Percentiles rank a stretch among this genome's conserved stretches.
phyloP scores from a whole-genome alignment of 2,888 invertebrate genomes.

The Apocheima hispidaria region DNA sequence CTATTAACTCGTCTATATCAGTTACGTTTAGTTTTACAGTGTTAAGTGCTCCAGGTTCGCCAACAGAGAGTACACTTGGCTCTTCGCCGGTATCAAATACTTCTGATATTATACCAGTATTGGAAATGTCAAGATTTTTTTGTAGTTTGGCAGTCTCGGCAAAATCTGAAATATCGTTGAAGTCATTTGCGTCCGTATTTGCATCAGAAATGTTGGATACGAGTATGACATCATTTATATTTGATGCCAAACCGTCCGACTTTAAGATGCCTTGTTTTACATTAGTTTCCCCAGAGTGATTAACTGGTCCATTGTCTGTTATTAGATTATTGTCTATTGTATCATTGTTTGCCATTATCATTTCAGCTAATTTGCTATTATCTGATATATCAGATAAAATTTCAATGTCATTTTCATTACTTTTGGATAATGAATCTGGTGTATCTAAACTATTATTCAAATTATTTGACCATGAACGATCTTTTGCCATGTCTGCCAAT shows the following conservation, averaged over 20 bases:
- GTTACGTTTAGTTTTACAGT: neutral
- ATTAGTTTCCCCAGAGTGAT: neutral
- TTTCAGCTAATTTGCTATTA: neutral
- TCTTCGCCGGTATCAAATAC: neutral
- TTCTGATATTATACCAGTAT: neutral
- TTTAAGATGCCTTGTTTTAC: neutral
- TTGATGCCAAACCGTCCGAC: neutral
- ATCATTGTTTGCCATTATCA: neutral
- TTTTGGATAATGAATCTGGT: neutral
- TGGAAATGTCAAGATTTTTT: neutral
- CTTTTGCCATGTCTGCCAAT: no score
- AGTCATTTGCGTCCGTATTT: neutral
- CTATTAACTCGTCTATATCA: neutral
- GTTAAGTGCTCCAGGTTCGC: neutral
- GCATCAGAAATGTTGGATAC: neutral
- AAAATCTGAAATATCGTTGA: neutral
- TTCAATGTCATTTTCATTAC: neutral
- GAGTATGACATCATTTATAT: neutral
- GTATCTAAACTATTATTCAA: neutral
- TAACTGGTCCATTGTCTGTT: neutral
- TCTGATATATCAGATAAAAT: neutral
- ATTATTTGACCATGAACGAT: neutral
- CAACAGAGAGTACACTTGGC: neutral
- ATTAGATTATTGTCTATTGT: no score
- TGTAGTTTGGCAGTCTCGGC: neutral